Percentiles rank a stretch among this genome's conserved stretches.
These are phyloP conservation scores for Aspidoscelis tigris DNA, from an alignment of 2,113 vertebrate species.

Conservation along the genomic window DNA sequence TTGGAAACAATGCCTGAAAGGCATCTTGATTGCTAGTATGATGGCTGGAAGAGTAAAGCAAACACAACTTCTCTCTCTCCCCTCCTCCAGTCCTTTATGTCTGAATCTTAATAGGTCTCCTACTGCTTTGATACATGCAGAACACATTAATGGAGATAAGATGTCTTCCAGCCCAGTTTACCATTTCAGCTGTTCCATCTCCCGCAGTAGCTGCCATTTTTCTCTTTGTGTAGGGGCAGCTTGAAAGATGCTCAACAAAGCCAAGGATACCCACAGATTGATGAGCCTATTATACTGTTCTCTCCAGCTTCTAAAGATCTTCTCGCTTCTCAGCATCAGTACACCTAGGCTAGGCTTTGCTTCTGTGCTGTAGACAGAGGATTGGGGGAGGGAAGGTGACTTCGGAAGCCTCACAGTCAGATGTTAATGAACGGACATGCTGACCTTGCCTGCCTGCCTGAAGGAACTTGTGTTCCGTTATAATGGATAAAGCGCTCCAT, in stretches of 20 bases:
- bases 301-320: conserved; percentile 63
- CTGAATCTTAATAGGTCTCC: conserved; percentile 82
- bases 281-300: conserved; percentile 78
- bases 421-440: conserved; percentile 74
- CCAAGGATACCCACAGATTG: conserved; percentile 75
- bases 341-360: conserved; percentile 8
- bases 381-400: conserved; percentile 61
- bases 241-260: conserved; percentile 66
- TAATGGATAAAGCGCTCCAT: conserved; percentile 58
- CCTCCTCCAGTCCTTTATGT: conserved; percentile 58
- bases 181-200: conserved; percentile 70
- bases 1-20: conserved; percentile 58
- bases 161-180: conserved; percentile 53
- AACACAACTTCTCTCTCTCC: conserved; percentile 68
- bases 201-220: conserved; percentile 59
- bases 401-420: conserved; percentile 71
- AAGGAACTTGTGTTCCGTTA: conserved; percentile 74
- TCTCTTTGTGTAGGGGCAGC: conserved; percentile 47
- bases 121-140: conserved; percentile 79
- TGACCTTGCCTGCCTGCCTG: conserved; percentile 65
- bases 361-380: conserved; percentile 69
- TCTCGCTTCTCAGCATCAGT: conserved; percentile 18
- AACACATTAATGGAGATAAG: conserved; percentile 79
- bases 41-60: conserved; percentile 72
- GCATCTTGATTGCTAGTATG: conserved; percentile 60